A percentile compares a stretch with the other conserved stretches of the same genome.
phyloP scores from a whole-genome alignment of 2,888 invertebrate genomes.

The Cephus rjabovi region DNA sequence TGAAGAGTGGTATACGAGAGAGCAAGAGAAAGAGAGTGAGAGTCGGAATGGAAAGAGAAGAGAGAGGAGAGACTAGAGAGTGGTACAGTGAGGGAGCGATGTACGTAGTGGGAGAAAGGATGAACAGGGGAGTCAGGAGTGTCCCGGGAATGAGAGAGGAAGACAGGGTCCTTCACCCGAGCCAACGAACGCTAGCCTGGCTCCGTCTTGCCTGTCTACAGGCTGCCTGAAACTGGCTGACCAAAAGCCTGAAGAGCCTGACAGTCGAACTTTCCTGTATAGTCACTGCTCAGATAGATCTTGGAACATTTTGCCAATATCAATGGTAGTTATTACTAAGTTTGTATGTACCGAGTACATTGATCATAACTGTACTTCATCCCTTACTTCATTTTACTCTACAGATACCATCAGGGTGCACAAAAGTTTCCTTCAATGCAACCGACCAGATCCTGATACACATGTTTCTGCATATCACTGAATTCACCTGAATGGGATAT shows the following conservation, averaged over 20 bases:
- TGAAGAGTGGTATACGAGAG: slow-evolving; percentile 12
- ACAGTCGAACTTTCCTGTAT: background rate
- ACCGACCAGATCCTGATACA: background rate
- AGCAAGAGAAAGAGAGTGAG: slow-evolving; percentile 15
- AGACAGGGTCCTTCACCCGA: slow-evolving; percentile 52
- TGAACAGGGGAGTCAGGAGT: slow-evolving; percentile 22
- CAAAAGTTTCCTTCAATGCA: background rate
- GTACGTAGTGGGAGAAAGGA: slow-evolving; percentile 22
- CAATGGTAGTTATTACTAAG: background rate
- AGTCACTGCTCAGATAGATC: background rate
- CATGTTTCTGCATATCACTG: background rate
- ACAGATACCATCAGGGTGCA: background rate
- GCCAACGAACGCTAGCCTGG: slow-evolving; percentile 27
- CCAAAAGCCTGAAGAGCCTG: background rate
- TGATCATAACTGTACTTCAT: background rate
- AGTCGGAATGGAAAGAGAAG: slow-evolving; percentile 5
- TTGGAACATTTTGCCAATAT: background rate
- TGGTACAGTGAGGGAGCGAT: slow-evolving; percentile 11
- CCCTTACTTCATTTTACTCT: background rate
- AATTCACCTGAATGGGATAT: background rate
- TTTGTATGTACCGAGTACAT: background rate
- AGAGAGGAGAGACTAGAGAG: slow-evolving; percentile 13
- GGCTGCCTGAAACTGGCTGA: slow-evolving; percentile 18
- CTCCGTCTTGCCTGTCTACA: slow-evolving; percentile 21
- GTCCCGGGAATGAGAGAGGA: slow-evolving; percentile 23